phyloP scores from a whole-genome alignment of 1,140 invertebrate genomes.

The Aphidius gifuensis region DNA sequence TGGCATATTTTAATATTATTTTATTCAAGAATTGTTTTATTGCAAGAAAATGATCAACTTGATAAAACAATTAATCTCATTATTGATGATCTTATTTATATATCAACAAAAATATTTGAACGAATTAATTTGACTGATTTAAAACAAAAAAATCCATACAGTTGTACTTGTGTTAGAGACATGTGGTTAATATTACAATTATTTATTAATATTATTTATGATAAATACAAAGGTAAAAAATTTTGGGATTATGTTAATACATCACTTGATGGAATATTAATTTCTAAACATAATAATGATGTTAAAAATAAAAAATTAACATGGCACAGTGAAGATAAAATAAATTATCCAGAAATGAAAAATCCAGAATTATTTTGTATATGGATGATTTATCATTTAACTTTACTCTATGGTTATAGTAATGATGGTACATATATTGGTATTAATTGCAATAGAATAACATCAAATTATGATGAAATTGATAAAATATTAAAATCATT shows the following conservation, averaged over 20 bases:
- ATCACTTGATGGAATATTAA: conserved; percentile 34
- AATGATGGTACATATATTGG: conserved; percentile 37
- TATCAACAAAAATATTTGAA: conserved; percentile 44
- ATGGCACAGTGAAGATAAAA: conserved; percentile 12
- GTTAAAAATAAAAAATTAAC: not conserved
- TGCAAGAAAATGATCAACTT: conserved; percentile 32
- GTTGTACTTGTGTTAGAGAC: conserved; percentile 51
- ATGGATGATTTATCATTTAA: conserved; percentile 49
- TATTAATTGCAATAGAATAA: conserved; percentile 32
- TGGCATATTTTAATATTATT: conserved; percentile 48
- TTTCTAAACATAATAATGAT: conserved; percentile 19
- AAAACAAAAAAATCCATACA: conserved; percentile 45
- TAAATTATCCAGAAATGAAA: conserved; percentile 34
- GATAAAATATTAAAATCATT: conserved; percentile 48
- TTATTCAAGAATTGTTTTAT: conserved; percentile 30
- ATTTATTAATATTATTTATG: conserved; percentile 34
- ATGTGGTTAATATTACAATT: conserved; percentile 52
- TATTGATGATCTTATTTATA: conserved; percentile 45
- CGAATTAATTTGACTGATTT: conserved; percentile 41
- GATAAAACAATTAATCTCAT: conserved; percentile 29
- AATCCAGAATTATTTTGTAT: conserved; percentile 46
- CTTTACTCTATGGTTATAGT: conserved; percentile 44
- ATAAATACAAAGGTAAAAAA: conserved; percentile 28
- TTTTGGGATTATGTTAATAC: conserved; percentile 50
- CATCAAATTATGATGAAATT: conserved; percentile 40